A percentile compares a stretch with the other conserved stretches of the same genome.
These are phyloP conservation scores for Myotis myotis DNA, from an alignment of 2,797 vertebrate species.

Conservation along the genomic window DNA sequence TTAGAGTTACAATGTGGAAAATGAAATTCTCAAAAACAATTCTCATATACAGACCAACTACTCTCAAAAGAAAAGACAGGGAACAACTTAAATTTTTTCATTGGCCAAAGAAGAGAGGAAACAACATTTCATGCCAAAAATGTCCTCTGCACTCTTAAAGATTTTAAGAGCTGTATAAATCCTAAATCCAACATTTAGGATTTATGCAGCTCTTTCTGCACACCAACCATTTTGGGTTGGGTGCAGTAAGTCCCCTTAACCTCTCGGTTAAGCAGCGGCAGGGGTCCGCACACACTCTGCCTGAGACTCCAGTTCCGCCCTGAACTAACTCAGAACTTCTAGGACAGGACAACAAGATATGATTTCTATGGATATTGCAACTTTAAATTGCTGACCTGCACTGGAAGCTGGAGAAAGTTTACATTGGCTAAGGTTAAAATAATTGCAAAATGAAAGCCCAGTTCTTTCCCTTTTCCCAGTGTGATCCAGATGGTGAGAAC, in stretches of 20 bases:
- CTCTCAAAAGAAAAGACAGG: not conserved
- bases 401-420: not conserved
- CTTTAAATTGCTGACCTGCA: not conserved
- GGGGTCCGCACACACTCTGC: not conserved
- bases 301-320: not conserved
- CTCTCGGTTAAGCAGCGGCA: not conserved
- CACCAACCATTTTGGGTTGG: not conserved
- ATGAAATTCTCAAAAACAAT: not conserved
- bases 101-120: not conserved
- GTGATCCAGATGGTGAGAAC: not conserved
- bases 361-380: not conserved
- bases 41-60: not conserved
- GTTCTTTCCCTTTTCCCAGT: not conserved
- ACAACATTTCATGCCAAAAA: not conserved
- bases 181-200: not conserved
- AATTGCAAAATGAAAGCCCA: not conserved
- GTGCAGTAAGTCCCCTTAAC: fast-evolving
- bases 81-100: not conserved
- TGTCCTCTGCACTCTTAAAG: not conserved
- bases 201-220: not conserved
- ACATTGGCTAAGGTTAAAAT: not conserved
- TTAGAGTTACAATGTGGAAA: not conserved
- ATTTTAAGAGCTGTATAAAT: no score
- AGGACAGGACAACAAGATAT: not conserved
- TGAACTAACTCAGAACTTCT: not conserved